Base-by-base conservation (phyloP, 2,797 vertebrate genomes). In the Sternotherus odoratus region DNA sequence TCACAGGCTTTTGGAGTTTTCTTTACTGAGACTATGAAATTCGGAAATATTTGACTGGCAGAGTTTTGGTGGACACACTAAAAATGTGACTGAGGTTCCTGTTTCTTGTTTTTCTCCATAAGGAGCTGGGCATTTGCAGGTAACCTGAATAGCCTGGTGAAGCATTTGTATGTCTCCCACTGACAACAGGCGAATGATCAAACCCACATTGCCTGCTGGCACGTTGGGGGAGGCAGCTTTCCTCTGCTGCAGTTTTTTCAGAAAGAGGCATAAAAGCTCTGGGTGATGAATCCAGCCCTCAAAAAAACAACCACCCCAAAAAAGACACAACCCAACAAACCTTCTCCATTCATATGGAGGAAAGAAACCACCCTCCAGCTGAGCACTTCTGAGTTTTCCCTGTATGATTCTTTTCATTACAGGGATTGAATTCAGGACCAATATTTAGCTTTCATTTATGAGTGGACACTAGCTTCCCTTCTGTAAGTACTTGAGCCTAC, bases 91-190 rank as follows among this genome's bases (percentile, higher is more conserved):
- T 24, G 21, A 69, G 60, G 36, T 75, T 75, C 72, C 26, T 75
- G 24, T 75, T 75, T 36, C 66, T 21, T 69, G 11, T 8, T 33
- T 19, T 19, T 48, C 16, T 26, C 33, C 28, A 33, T 30, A 19
- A 77, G 26, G 28, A 49, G 3, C 16, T 33, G 46, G 46, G 10
- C 74, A 77, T 78, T 8, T 3, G 28, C 50, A 51, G 91, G 72
- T 75, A 0, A 0, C 5, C 0, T 12, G 12, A 4, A 50, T 2
- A 1, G 63, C 2, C 2, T 0, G 4, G 53, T 19, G 24, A 21
- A 8, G 5, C 1, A 12, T 48, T 74, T 75, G 72, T 77, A 69
- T 5, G 0, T 75, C 66, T 95, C 80, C 83, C 6, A 1, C 1
- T 1, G 12, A 23, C 1, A 0, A 12, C n/a, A 36, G 5, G 30